Conservation (phyloP, 2,888 invertebrate genomes). For the Andrena hattorfiana region DNA sequence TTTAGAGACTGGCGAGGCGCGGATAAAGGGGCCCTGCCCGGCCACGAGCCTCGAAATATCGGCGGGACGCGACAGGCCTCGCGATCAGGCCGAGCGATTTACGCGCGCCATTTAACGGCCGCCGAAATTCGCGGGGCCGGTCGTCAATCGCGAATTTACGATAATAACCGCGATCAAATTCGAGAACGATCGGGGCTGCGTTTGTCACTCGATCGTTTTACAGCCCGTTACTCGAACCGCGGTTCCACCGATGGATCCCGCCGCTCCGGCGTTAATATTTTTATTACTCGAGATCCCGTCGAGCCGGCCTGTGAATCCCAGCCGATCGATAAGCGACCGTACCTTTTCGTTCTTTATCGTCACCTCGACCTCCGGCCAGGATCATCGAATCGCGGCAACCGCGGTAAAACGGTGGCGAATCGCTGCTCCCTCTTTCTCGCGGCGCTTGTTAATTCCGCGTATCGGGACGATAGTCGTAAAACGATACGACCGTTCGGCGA, state of each 20-base stretch:
- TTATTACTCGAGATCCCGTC: conserved; percentile 15
- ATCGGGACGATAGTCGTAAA: conserved; percentile 22
- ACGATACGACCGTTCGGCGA: not conserved
- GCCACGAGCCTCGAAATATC: conserved; percentile 28
- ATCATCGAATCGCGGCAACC: not conserved
- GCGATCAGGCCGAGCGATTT: conserved; percentile 24
- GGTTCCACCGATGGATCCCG: not conserved
- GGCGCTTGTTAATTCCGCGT: conserved; percentile 20
- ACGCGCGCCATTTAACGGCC: conserved; percentile 23
- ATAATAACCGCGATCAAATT: conserved; percentile 48
- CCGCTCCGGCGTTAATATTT: conserved; percentile 17
- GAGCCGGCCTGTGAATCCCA: not conserved
- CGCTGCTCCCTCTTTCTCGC: not conserved
- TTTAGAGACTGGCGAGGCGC: conserved; percentile 52
- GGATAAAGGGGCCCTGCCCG: conserved; percentile 44
- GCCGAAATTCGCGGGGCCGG: conserved; percentile 1
- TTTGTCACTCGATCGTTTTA: conserved; percentile 42
- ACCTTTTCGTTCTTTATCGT: conserved; percentile 8
- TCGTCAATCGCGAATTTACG: conserved; percentile 32
- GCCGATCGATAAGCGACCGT: conserved; percentile 3
- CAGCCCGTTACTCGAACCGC: conserved; percentile 21
- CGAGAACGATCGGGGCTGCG: conserved; percentile 19
- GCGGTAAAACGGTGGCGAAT: not conserved
- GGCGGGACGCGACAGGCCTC: conserved; percentile 16
- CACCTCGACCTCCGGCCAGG: not conserved